phyloP scores from a whole-genome alignment of 1,140 invertebrate species.

The Ericerus pela region DNA sequence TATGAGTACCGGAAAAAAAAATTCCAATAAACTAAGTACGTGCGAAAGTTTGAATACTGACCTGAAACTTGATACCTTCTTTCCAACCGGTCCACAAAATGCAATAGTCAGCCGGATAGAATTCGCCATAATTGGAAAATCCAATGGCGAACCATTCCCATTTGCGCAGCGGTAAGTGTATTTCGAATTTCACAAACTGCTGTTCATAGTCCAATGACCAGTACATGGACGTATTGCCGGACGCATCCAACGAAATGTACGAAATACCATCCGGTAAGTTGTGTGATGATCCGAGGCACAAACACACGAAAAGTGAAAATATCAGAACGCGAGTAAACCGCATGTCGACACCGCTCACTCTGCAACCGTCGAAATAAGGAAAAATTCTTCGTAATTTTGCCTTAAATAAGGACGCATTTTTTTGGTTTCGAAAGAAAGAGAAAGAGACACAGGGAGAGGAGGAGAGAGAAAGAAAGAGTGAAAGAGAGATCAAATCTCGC shows the following conservation, averaged over 20 bases:
- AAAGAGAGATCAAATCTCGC: too few relatives aligned
- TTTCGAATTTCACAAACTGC: constrained; percentile 16
- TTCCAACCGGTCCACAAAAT: constrained; percentile 60
- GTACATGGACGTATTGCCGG: constrained; percentile 19
- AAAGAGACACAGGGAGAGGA: too few relatives aligned
- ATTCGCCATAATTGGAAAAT: constrained; percentile 76
- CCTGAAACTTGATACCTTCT: constrained; percentile 47
- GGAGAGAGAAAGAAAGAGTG: too few relatives aligned
- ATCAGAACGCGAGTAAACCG: background rate
- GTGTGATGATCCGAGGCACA: background rate
- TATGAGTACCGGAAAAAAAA: too few relatives aligned
- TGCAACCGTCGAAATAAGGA: too few relatives aligned
- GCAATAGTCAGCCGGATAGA: constrained; percentile 67
- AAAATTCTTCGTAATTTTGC: too few relatives aligned
- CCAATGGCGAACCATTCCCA: constrained; percentile 68
- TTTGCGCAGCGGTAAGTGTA: constrained; percentile 9
- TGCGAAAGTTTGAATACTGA: too few relatives aligned
- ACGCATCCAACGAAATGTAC: constrained; percentile 21
- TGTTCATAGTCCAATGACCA: constrained; percentile 22
- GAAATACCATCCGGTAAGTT: constrained; percentile 15
- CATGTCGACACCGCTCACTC: too few relatives aligned
- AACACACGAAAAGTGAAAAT: background rate
- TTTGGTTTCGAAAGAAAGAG: too few relatives aligned
- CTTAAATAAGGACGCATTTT: too few relatives aligned
- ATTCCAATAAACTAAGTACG: too few relatives aligned